Conservation (phyloP, 2,888 invertebrate genomes). For the Liopterus haemorrhoidalis region DNA sequence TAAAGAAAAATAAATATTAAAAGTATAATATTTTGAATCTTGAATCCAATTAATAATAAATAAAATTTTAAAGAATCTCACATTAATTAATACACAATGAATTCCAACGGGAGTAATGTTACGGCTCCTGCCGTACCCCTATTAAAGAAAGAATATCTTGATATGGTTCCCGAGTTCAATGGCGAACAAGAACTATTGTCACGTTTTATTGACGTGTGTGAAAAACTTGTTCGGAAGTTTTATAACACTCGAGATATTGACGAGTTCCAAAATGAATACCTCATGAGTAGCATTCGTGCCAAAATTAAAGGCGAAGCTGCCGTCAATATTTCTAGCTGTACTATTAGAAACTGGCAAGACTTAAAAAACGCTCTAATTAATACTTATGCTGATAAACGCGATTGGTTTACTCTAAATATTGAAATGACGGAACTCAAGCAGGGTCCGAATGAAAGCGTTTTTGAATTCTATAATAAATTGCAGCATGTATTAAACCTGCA, state of each 20-base stretch:
- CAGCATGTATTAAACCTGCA: constrained; percentile 4
- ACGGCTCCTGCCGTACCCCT: too few species aligned
- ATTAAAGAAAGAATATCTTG: constrained; percentile 6
- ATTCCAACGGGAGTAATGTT: too few species aligned
- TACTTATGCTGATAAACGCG: constrained; percentile 1
- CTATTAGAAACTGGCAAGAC: constrained; percentile 10
- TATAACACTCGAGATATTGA: neutral
- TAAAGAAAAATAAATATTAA: too few species aligned
- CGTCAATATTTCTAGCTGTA: neutral
- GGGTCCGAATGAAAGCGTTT: constrained; percentile 1
- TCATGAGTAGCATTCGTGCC: neutral
- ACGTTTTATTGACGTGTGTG: constrained; percentile 4
- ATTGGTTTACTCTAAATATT: neutral
- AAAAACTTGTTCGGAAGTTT: constrained; percentile 6
- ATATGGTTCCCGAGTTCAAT: neutral
- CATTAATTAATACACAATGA: too few species aligned
- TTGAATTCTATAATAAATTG: constrained; percentile 12
- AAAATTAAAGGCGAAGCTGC: neutral
- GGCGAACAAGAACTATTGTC: neutral
- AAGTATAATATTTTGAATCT: too few species aligned
- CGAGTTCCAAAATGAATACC: neutral
- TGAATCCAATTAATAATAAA: too few species aligned
- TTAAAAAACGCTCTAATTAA: neutral
- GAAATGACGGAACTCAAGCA: constrained; percentile 5
- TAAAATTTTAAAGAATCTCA: too few species aligned